Percentiles rank a stretch among this genome's conserved stretches.
Conservation (phyloP, 2,113 vertebrate species). For the Melanocharis versteri region DNA sequence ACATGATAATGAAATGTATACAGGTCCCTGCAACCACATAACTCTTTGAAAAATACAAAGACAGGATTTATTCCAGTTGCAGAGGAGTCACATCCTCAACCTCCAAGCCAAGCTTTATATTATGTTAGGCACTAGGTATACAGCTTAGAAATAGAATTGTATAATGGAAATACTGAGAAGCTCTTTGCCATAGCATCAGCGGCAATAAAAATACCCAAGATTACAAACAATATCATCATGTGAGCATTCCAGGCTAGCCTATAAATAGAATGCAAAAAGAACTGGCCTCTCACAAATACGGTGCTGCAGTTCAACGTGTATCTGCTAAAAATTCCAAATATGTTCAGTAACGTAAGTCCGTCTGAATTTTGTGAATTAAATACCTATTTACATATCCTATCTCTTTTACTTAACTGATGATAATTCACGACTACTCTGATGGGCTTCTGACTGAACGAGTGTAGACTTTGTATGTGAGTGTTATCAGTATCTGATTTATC, state of each 20-base stretch:
- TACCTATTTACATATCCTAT: not conserved
- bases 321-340: not conserved
- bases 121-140: not conserved
- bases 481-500: not conserved
- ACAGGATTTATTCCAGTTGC: not conserved
- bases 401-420: not conserved
- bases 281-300: not conserved
- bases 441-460: not conserved
- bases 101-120: not conserved
- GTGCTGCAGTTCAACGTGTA: not conserved
- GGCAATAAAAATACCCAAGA: conserved; percentile 43
- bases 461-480: not conserved
- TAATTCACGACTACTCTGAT: not conserved
- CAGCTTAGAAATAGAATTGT: not conserved
- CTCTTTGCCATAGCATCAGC: conserved; percentile 1
- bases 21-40: not conserved
- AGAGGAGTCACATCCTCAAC: not conserved
- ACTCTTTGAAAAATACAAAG: not conserved
- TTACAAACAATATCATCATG: conserved; percentile 32
- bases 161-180: conserved; percentile 36
- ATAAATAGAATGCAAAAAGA: conserved; percentile 47
- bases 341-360: not conserved
- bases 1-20: not conserved
- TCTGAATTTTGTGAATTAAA: not conserved
- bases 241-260: conserved; percentile 39